Conservation (phyloP, 2,888 invertebrate genomes). For the Drosophila pullipes region DNA sequence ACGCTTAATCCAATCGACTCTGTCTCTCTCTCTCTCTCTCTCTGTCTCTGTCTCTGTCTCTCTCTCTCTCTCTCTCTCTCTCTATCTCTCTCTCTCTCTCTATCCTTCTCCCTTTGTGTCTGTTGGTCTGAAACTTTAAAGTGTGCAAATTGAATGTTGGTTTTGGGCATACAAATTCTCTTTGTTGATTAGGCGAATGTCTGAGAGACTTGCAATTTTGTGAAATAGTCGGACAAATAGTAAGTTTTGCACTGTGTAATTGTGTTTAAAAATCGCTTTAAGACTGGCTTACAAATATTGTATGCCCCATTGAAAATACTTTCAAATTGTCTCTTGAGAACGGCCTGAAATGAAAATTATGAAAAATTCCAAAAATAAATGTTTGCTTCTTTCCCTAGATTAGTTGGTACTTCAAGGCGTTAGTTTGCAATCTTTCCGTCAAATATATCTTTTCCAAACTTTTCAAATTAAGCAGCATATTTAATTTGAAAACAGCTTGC, state of each 20-base stretch:
- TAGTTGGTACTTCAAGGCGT: background rate
- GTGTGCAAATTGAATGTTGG: background rate
- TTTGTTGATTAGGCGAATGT: background rate
- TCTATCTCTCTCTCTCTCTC: background rate
- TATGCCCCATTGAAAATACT: background rate
- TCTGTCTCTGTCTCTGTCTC: too few relatives aligned
- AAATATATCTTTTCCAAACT: background rate
- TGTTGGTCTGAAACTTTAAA: background rate
- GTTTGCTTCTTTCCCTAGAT: background rate
- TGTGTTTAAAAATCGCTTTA: background rate
- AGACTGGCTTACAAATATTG: background rate
- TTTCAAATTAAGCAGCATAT: slow-evolving; percentile 10
- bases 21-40: background rate
- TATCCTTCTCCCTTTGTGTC: background rate
- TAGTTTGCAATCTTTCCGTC: background rate
- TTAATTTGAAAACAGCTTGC: slow-evolving; percentile 1
- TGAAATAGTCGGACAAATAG: background rate
- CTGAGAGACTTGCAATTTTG: background rate
- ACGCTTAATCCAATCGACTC: background rate
- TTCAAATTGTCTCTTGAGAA: background rate
- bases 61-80: too few relatives aligned
- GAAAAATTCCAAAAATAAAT: background rate
- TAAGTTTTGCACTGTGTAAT: background rate
- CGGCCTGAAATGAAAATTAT: background rate
- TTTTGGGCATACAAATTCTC: background rate